These are phyloP conservation scores for Lasioglossum leucozonium DNA, from an alignment of 2,888 invertebrate species.

Conservation along the genomic window DNA sequence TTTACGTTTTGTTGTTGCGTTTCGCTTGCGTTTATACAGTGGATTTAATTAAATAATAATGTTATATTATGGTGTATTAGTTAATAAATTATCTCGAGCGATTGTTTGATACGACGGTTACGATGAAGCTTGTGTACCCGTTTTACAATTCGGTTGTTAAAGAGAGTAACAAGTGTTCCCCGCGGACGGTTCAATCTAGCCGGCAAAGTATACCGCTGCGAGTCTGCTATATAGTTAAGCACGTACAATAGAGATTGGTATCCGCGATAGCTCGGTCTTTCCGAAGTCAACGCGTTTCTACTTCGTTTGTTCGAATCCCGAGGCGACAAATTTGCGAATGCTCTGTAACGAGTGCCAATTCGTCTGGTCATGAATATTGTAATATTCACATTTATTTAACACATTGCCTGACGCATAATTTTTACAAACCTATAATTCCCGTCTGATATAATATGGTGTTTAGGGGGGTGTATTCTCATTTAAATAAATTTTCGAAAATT, in stretches of 20 bases:
- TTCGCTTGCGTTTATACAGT: no score
- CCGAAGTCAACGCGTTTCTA: slow-evolving; percentile 45
- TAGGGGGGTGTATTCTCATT: no score
- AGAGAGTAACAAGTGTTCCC: slow-evolving; percentile 42
- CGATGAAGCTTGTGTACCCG: slow-evolving; percentile 2
- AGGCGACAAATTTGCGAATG: slow-evolving; percentile 55
- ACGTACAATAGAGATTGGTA: slow-evolving; percentile 61
- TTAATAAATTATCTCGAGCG: background rate
- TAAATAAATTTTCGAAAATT: no score
- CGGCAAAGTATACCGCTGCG: slow-evolving; percentile 33
- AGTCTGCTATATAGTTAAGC: slow-evolving; percentile 25
- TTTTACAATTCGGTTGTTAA: slow-evolving; percentile 43
- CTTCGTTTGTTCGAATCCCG: slow-evolving; percentile 47
- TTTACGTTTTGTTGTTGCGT: no score
- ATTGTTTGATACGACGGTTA: background rate
- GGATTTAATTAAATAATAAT: no score
- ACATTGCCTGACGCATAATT: no score
- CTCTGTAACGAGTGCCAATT: background rate
- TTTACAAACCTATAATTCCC: no score
- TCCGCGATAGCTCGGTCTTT: slow-evolving; percentile 54
- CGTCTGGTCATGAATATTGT: background rate
- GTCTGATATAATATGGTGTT: no score
- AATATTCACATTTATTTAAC: no score
- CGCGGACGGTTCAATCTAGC: slow-evolving; percentile 51
- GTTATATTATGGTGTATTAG: no score